Conservation (phyloP, 2,113 vertebrate genomes). For the Mormoops blainvillei region DNA sequence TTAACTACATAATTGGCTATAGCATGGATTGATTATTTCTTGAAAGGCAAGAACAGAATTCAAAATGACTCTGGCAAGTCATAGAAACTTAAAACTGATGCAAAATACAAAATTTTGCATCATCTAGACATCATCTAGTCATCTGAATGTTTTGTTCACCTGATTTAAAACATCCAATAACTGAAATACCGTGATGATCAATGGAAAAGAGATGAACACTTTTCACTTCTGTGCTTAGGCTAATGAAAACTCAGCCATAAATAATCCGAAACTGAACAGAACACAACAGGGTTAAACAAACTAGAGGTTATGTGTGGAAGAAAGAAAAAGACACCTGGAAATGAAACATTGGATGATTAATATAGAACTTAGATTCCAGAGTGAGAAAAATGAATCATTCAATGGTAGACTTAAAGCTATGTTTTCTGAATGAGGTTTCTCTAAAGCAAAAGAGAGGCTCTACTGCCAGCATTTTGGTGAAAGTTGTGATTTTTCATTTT, state of each 20-base stretch:
- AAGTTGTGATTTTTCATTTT: slow-evolving; percentile 21
- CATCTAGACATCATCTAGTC: no score
- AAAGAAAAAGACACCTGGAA: not conserved
- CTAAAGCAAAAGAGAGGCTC: not conserved
- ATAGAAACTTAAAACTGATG: slow-evolving; percentile 16
- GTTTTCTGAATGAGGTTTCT: not conserved
- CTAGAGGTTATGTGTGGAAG: not conserved
- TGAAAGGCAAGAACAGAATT: not conserved
- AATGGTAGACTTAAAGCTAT: not conserved
- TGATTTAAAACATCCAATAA: slow-evolving; percentile 12
- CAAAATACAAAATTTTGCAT: not conserved
- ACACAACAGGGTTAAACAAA: not conserved
- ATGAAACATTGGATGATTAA: not conserved
- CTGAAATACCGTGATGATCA: not conserved
- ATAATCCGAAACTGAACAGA: not conserved
- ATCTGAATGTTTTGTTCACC: not conserved
- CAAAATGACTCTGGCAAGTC: not conserved
- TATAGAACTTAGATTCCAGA: not conserved
- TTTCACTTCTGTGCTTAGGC: not conserved
- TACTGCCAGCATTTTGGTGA: not conserved
- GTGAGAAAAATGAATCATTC: not conserved
- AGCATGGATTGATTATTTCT: not conserved
- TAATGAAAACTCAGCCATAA: not conserved
- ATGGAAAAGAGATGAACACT: not conserved
- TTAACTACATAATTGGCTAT: not conserved